Evolutionary conservation across 1,140 invertebrate genomes (phyloP).

Genomic region (Sarcophaga bullata): DNA sequence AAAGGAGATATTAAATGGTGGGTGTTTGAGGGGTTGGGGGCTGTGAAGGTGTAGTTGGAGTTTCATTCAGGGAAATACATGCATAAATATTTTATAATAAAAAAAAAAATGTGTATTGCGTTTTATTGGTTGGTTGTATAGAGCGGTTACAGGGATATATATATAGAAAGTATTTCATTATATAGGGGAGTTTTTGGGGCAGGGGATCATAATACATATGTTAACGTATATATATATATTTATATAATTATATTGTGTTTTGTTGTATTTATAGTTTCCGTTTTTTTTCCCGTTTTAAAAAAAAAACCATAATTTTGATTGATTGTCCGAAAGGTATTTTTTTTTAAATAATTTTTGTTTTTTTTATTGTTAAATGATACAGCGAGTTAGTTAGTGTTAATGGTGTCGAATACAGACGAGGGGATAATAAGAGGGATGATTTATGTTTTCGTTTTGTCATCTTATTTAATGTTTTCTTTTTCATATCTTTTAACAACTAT

Average conservation of each 20-base stretch:
- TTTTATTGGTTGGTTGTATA: not conserved
- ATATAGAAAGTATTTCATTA: too few species aligned
- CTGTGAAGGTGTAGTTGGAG: too few species aligned
- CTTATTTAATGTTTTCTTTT: too few species aligned
- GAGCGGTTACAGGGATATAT: too few species aligned
- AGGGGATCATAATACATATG: too few species aligned
- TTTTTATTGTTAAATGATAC: not conserved
- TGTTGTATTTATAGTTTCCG: too few species aligned
- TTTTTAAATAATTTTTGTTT: not conserved
- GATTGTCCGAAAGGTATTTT: conserved; percentile 33
- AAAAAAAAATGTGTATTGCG: not conserved
- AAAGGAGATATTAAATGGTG: not conserved
- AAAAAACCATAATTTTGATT: conserved; percentile 10
- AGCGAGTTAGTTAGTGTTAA: not conserved
- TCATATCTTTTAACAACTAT: too few species aligned
- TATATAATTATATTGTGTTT: not conserved
- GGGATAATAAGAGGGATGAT: too few species aligned
- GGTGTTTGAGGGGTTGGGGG: too few species aligned
- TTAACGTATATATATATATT: too few species aligned
- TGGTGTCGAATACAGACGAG: not conserved
- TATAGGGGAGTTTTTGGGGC: too few species aligned
- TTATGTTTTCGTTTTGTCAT: too few species aligned
- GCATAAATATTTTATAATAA: not conserved
- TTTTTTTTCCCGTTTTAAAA: not conserved
- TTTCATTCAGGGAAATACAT: conserved; percentile 11